These are phyloP conservation scores for Caenorhabditis remanei DNA, from an alignment of 1,140 invertebrate species.

Conservation along the genomic window DNA sequence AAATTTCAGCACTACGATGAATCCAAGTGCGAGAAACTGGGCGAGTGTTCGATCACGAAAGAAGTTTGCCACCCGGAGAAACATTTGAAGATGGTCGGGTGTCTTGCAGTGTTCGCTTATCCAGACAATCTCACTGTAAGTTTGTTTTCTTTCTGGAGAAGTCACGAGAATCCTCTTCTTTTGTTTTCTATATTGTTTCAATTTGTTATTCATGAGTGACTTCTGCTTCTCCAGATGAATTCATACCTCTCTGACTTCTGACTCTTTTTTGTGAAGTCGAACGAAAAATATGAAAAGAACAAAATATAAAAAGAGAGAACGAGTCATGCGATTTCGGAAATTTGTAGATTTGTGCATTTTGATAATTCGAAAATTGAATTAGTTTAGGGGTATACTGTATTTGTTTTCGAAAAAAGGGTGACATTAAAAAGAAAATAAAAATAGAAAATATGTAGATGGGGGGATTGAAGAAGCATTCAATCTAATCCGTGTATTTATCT, in stretches of 20 bases:
- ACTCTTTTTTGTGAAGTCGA: conserved; percentile 2
- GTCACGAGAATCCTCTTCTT: too few species aligned
- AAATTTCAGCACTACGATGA: conserved; percentile 14
- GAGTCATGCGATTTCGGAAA: too few species aligned
- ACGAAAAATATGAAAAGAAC: neutral
- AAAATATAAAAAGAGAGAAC: neutral
- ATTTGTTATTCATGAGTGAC: conserved; percentile 22
- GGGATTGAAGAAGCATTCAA: too few species aligned
- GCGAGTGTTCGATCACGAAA: neutral
- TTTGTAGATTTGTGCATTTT: neutral
- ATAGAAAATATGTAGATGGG: too few species aligned
- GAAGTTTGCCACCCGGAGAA: neutral
- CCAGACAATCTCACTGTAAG: neutral
- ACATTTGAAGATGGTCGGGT: neutral
- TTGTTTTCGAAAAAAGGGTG: too few species aligned
- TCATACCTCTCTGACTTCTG: neutral
- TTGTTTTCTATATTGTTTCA: conserved; percentile 13
- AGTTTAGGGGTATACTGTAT: too few species aligned
- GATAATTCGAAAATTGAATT: too few species aligned
- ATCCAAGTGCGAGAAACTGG: neutral
- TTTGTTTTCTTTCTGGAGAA: neutral
- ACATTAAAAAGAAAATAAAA: too few species aligned
- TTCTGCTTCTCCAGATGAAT: neutral
- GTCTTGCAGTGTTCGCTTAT: neutral
- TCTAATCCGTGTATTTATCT: too few species aligned